Conservation (phyloP, 2,113 vertebrate genomes). For the Aptenodytes forsteri region DNA sequence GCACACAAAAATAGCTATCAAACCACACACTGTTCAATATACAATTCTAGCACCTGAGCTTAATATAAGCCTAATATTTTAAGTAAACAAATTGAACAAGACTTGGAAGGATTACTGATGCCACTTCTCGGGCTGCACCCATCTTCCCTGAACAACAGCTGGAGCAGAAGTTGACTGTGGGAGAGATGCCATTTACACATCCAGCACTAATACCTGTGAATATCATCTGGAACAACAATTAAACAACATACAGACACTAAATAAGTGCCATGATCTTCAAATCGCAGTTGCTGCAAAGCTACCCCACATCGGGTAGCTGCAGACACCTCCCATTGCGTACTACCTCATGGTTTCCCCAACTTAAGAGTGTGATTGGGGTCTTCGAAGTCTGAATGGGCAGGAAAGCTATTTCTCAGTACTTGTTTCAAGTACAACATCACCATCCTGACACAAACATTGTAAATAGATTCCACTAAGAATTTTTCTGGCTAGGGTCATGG, state of each 20-base stretch:
- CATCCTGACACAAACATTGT: not conserved
- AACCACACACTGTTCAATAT: not conserved
- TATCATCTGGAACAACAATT: not conserved
- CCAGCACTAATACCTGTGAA: not conserved
- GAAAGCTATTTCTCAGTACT: not conserved
- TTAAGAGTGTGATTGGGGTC: not conserved
- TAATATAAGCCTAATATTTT: not conserved
- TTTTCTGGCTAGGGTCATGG: not conserved
- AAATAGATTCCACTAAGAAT: not conserved
- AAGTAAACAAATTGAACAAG: not conserved
- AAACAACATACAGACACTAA: not conserved
- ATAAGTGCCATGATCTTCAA: not conserved
- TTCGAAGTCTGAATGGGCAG: not conserved
- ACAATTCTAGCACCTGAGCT: not conserved
- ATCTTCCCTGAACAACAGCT: not conserved
- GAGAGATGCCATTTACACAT: not conserved
- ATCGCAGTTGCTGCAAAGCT: not conserved
- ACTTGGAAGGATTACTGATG: not conserved
- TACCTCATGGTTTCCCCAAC: fast-evolving
- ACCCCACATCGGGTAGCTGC: not conserved
- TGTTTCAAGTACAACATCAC: not conserved
- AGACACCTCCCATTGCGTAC: not conserved
- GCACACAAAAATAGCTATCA: not conserved
- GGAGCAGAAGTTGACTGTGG: not conserved
- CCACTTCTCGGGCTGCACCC: not conserved